Conservation (phyloP, 2,888 invertebrate species). For the Hipparchia sbordonii region DNA sequence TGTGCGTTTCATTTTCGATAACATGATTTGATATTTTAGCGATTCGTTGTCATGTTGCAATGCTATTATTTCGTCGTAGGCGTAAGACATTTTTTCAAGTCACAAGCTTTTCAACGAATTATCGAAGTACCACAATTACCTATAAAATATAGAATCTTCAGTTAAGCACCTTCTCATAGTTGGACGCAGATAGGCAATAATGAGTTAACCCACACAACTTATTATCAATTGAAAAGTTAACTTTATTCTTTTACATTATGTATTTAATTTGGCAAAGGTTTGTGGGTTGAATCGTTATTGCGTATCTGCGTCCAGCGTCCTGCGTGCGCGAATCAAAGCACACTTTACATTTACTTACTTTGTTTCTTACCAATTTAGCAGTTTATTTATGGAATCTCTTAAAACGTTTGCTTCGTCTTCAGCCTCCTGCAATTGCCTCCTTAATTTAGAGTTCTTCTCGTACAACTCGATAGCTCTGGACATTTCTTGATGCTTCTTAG, state of each 20-base stretch:
- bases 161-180: too few relatives aligned
- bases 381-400: conserved; percentile 42
- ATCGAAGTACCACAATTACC: not conserved
- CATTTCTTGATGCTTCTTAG: conserved; percentile 75
- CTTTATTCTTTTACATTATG: too few relatives aligned
- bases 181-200: too few relatives aligned
- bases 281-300: too few relatives aligned
- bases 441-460: conserved; percentile 56
- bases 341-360: not conserved
- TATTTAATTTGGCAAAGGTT: too few relatives aligned
- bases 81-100: conserved; percentile 37
- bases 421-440: conserved; percentile 50
- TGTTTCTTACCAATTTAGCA: not conserved
- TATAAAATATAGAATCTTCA: not conserved
- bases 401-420: conserved; percentile 51
- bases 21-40: conserved; percentile 52
- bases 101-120: not conserved
- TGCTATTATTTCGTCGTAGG: conserved; percentile 44
- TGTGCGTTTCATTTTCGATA: conserved; percentile 53
- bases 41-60: conserved; percentile 55
- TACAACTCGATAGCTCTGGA: conserved; percentile 68
- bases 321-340: too few relatives aligned
- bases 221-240: too few relatives aligned
- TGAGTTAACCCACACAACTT: too few relatives aligned
- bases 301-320: too few relatives aligned